These are phyloP conservation scores for Limnephilus lunatus DNA, from an alignment of 2,888 invertebrate genomes.

Conservation along the genomic window DNA sequence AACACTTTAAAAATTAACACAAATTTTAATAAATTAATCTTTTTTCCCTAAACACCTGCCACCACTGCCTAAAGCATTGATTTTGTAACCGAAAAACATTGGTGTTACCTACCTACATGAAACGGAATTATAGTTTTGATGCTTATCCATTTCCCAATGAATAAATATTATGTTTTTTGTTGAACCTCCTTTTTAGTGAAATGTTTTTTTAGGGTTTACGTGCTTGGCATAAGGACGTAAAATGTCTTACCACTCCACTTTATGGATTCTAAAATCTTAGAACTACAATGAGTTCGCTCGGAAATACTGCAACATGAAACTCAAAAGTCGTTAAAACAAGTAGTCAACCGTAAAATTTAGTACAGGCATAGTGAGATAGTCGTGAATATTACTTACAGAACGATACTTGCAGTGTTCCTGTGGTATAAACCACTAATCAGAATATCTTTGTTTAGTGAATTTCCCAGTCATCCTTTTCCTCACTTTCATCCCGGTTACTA, in stretches of 20 bases:
- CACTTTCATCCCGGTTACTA: no score
- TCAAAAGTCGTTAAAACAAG: not conserved
- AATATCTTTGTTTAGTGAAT: not conserved
- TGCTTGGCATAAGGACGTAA: not conserved
- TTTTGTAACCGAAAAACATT: no score
- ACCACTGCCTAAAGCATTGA: no score
- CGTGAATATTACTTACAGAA: not conserved
- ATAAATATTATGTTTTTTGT: no score
- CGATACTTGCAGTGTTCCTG: not conserved
- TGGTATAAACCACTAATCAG: not conserved
- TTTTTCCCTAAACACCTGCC: no score
- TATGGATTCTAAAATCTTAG: not conserved
- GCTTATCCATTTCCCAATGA: no score
- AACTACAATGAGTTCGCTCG: not conserved
- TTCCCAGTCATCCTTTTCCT: not conserved
- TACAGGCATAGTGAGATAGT: not conserved
- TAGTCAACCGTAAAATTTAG: not conserved
- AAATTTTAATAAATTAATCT: no score
- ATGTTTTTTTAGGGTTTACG: not conserved
- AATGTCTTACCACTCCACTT: not conserved
- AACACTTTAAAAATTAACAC: no score
- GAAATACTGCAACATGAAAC: not conserved
- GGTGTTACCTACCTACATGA: no score
- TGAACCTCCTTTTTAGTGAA: no score
- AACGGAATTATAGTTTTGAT: no score